Conservation (phyloP, 2,888 invertebrate species). For the Leptopilina drosophilae region DNA sequence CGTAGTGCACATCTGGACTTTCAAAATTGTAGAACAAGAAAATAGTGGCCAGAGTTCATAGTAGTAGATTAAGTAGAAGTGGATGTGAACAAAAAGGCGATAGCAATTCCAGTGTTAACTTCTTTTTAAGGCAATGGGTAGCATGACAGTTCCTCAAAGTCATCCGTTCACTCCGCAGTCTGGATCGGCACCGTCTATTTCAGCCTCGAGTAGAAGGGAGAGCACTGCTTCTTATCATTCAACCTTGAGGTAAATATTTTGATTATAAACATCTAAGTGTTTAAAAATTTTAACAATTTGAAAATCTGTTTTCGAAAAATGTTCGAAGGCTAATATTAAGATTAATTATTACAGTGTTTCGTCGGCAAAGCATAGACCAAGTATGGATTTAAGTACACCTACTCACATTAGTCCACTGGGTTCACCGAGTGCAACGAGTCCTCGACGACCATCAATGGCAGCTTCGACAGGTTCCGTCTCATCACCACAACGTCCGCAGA, state of each 20-base stretch:
- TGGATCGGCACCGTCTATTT: conserved; percentile 64
- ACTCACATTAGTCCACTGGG: conserved; percentile 66
- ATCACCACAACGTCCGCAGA: conserved; percentile 62
- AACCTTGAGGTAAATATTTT: conserved; percentile 65
- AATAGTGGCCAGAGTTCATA: not conserved
- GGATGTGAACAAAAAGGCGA: not conserved
- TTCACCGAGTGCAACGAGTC: conserved; percentile 73
- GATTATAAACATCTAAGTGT: too few species aligned
- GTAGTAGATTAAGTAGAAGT: not conserved
- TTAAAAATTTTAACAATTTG: too few species aligned
- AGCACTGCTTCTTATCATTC: conserved; percentile 71
- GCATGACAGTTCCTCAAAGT: conserved; percentile 65
- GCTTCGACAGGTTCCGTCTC: conserved; percentile 58
- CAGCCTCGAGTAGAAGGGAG: conserved; percentile 71
- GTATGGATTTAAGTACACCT: conserved; percentile 58
- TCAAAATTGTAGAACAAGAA: too few species aligned
- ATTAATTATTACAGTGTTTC: conserved; percentile 70
- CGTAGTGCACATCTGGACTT: too few species aligned
- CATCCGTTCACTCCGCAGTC: conserved; percentile 64
- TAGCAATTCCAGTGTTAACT: conserved; percentile 25
- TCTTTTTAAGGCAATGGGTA: conserved; percentile 70
- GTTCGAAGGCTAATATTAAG: not conserved
- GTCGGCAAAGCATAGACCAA: conserved; percentile 73
- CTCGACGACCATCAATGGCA: conserved; percentile 76
- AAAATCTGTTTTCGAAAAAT: too few species aligned